Base-by-base conservation (phyloP, 2,888 invertebrate genomes). In the Pterobdella sp. region DNA sequence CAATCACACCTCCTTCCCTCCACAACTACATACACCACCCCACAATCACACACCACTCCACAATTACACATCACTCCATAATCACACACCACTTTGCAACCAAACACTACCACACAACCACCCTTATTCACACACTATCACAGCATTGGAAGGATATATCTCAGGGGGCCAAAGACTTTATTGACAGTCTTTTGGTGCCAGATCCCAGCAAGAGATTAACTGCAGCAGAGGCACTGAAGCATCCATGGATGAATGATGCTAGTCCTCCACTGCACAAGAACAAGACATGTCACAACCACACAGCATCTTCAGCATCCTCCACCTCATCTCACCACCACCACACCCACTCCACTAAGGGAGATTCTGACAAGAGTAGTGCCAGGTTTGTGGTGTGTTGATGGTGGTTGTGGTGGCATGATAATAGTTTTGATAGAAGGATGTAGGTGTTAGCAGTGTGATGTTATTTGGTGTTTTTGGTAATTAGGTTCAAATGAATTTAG, bases 131-230 rank as follows among this genome's bases (percentile, higher is more conserved):
- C 32, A 7, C 65, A 65, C 31, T 35, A 10, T 81, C 82, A 36
- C 81, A 86, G 85, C 84, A 84, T 76, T 88, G 88, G 87, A 85
- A 86, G 76, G 87, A 87, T 74, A 85, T 87, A 67, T 86, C 87
- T n/a, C 80, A 83, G 56, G 80, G 83, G 67, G 87, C 87, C 18
- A 87, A 86, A 79, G 84, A 85, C 78, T 86, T 88, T 78, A 86
- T 87, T 64, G 84, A 84, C 78, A 81, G 86, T 80, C 81, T 87
- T 75, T 83, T 88, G 79, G 85, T 86, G 75, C 83, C 85, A 35
- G 85, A 86, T 75, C 84, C 87, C 0, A 75, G 72, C n/a, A 79
- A 85, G 68, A 83, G 88, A 72, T 82, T 87, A 73, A 84, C 84
- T 0, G 86, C 87, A 0, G 76, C 79, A 0, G 84, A 85, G 74